Base-by-base conservation (phyloP, 2,113 vertebrate species). In the Spheniscus mendiculus region DNA sequence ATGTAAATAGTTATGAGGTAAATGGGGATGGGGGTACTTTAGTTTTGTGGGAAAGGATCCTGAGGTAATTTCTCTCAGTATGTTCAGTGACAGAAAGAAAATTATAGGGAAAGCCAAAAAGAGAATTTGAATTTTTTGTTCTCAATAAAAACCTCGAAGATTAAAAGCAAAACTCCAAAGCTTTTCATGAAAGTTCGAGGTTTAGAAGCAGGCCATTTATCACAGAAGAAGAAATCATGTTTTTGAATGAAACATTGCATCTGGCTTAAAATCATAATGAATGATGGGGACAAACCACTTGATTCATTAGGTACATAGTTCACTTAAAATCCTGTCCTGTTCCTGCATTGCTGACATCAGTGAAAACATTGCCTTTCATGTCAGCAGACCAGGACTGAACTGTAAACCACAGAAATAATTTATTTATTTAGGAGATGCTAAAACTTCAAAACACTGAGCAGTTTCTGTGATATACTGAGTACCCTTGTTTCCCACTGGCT, bases 351-450 rank as follows among this genome's bases (percentile, higher is more conserved):
- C 84, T 97, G 89, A 95, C 87, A 87, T 87, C 53, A 58, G 36
- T 72, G 56, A 82, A 96, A 95, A 79, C 32, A 59, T 47, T 79
- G 49, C 59, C 52, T 94, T 89, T 91, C 30, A 52, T 80, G 90
- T 89, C 82, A 65, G 77, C 44, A 87, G 70, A 79, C 44, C 73
- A 58, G 22, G 40, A 45, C 56, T 76, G 70, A 94, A 82, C 66
- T 44, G 49, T 65, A 87, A 96, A 72, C 66, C 84, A 72, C 61
- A 82, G 47, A 91, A 85, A 82, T 59, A 26, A 88, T 62, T 50
- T 67, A 70, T 89, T 83, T 93, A 90, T 89, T 93, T 84, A 85
- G 56, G 27, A 89, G 91, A 89, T 78, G 73, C 40, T 94, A 89
- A 71, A 40, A 79, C 70, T 94, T 91, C 20, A 81, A 72, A 91